phyloP scores from a whole-genome alignment of 2,888 invertebrate species.

The Apodemia zela region DNA sequence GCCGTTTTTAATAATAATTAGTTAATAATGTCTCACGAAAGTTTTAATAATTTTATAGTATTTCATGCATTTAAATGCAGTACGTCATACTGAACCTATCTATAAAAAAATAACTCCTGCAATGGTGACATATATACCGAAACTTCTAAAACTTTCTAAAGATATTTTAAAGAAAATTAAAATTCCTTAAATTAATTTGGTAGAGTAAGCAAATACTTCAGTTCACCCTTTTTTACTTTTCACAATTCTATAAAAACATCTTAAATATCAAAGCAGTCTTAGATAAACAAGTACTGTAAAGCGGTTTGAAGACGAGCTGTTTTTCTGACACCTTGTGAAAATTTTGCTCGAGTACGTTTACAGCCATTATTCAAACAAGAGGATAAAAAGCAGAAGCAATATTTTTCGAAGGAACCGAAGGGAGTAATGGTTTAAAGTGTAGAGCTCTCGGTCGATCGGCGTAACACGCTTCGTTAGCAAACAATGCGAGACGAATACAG shows the following conservation, averaged over 20 bases:
- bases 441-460: conserved; percentile 65
- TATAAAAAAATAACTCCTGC: too few relatives aligned
- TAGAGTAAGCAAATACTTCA: too few relatives aligned
- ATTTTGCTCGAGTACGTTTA: conserved; percentile 72
- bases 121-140: too few relatives aligned
- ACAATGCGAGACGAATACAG: conserved; percentile 56
- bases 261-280: conserved; percentile 57
- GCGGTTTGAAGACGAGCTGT: conserved; percentile 66
- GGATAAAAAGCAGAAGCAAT: conserved; percentile 78
- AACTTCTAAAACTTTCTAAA: too few relatives aligned
- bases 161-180: too few relatives aligned
- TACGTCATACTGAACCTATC: too few relatives aligned
- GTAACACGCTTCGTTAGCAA: conserved; percentile 73
- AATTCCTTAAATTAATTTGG: too few relatives aligned
- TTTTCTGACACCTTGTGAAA: conserved; percentile 74
- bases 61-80: too few relatives aligned
- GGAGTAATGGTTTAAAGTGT: conserved; percentile 77
- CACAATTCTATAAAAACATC: conserved; percentile 46
- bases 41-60: too few relatives aligned
- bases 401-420: conserved; percentile 74
- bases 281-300: conserved; percentile 74
- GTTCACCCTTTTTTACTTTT: not conserved
- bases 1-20: too few relatives aligned
- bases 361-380: conserved; percentile 79
- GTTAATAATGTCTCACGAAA: too few relatives aligned